phyloP scores from a whole-genome alignment of 2,797 vertebrate species.

The Thalassophryne amazonica region DNA sequence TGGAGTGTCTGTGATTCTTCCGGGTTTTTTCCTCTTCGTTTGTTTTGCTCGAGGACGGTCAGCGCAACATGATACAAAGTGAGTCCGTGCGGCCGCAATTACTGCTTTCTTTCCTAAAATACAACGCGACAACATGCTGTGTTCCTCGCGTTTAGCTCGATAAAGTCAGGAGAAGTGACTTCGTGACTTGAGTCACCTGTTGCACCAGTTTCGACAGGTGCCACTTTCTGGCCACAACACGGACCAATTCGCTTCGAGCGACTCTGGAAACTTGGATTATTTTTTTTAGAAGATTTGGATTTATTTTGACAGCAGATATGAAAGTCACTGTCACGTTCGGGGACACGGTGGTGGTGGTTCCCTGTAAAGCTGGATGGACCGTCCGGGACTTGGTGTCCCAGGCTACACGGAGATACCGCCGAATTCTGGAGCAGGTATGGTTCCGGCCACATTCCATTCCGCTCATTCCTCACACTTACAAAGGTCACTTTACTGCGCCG shows the following conservation, averaged over 20 bases:
- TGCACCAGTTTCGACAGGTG: constrained; percentile 59
- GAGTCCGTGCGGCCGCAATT: not conserved
- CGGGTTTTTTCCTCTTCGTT: constrained; percentile 47
- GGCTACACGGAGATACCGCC: constrained; percentile 87
- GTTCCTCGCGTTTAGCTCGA: not conserved
- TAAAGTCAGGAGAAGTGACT: not conserved
- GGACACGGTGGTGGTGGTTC: constrained; percentile 87
- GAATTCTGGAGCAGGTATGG: constrained; percentile 88
- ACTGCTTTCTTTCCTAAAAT: rapidly evolving
- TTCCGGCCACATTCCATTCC: too few relatives aligned
- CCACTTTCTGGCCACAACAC: not conserved
- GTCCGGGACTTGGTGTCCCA: constrained; percentile 87
- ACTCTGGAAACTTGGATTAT: not conserved
- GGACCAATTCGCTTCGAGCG: not conserved
- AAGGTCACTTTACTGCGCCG: too few relatives aligned
- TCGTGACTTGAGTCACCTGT: constrained; percentile 70
- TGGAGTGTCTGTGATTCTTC: constrained; percentile 58
- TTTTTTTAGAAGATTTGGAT: not conserved
- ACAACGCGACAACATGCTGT: not conserved
- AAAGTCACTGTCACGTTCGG: constrained; percentile 94
- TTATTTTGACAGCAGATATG: constrained; percentile 71
- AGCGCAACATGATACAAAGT: constrained; percentile 19
- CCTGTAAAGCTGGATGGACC: constrained; percentile 85
- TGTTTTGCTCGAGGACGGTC: constrained; percentile 42
- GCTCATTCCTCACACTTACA: too few relatives aligned